Evolutionary conservation across 2,113 vertebrate genomes (phyloP), one percentile per base, ranked within the genome.

Genomic region (Aythya baeri): DNA sequence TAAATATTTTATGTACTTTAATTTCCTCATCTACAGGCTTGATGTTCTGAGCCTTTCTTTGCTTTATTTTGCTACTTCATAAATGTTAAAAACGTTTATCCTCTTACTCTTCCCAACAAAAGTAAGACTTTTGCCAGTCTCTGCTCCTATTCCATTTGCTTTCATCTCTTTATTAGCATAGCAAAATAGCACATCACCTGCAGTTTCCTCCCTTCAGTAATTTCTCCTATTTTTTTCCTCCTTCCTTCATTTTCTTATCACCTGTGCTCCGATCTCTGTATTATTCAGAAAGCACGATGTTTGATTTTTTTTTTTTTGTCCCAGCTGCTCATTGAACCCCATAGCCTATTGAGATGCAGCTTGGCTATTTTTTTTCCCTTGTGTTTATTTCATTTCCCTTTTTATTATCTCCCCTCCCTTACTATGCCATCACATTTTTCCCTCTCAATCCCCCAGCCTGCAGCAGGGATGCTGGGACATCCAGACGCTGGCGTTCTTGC

Each of bases 1-100:
- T 97, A 96, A 97, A 97, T 97, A 97, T 97, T 97, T 98, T 88
- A 97, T 97, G 95, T 65, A 27, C 96, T 97, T 97, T 97, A 97
- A 97, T 98, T 98, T 98, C 93, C 97, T 96, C 98, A 95, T 96
- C 95, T 81, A 71, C 18, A 2, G 49, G 87, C 95, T 72, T 61
- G 96, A 91, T 97, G 96, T 89, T 91, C 95, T 85, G 77, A 95
- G 75, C 74, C 85, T 50, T 86, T 93, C 93, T 96, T 88, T 86
- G 89, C 86, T 97, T 96, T 92, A 87, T 97, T 97, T 97, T 90
- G 93, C 94, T 93, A 71, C 86, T 95, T 96, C 95, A 90, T 93
- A 94, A 96, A 95, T 77, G 92, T 91, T 92, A 63, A 92, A 92
- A 93, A 67, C 77, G 20, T 49, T 65, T 84, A 88, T 89, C 94